Base-by-base conservation (phyloP, 2,797 vertebrate genomes). In the Brotula barbata region DNA sequence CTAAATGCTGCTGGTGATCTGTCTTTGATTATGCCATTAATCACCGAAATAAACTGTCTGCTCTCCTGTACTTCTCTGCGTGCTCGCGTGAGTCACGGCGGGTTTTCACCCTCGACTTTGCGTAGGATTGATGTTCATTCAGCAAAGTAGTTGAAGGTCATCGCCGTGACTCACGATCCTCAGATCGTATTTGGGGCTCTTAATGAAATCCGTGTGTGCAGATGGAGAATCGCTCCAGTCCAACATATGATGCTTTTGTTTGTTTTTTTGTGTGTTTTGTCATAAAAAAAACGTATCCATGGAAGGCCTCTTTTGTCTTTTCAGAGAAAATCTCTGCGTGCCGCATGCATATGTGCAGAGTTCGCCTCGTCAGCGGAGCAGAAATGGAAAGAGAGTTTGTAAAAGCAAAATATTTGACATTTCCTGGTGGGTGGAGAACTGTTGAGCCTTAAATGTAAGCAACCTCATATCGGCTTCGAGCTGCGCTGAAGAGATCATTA, bases 191-290 rank as follows among this genome's bases (percentile, higher is more conserved):
- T 73, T 60, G 22, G 43, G 47, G 41, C 23, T 71, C 34, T 56
- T 81, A 75, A 88, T 84, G 55, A 68, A 79, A 74, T 77, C 83
- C 75, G 19, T 64, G 55, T 84, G 84, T 81, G 61, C 40, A 28
- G 16, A 47, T 47, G 73, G 63, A 74, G 64, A 39, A 62, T 36
- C 36, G 33, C 43, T 55, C 55, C 16, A 21, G 48, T 53, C 67
- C 56, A 54, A 73, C 22, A 47, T 55, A 54, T 45, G 22, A 59
- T 64, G 70, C 19, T 45, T 63, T 64, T 28, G 25, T 28, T 73
- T 73, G 56, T 81, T 77, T 75, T 54, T 70, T 58, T 75, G 15
- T 16, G 31, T 23, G 46, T 46, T 21, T 10, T 65, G 49, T 73
- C 74, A 78, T 72, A 48, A 71, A 33, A 73, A 44, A 58, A 16